phyloP scores from a whole-genome alignment of 2,113 vertebrate species.

The Gallinago jamesoni region DNA sequence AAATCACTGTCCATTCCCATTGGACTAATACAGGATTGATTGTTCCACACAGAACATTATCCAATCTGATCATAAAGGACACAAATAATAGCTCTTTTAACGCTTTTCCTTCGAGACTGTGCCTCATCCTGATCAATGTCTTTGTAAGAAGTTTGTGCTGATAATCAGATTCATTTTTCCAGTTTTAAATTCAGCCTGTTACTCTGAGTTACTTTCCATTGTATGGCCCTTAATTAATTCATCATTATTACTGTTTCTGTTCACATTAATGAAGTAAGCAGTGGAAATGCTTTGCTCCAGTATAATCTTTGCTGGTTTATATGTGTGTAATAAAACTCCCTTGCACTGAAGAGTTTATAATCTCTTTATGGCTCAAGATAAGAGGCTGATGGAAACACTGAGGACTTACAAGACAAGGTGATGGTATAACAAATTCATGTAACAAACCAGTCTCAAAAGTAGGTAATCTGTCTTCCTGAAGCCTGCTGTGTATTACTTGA shows the following conservation, averaged over 20 bases:
- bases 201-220: neutral
- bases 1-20: slow-evolving; percentile 7
- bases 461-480: neutral
- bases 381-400: neutral
- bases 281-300: neutral
- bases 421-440: neutral
- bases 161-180: neutral
- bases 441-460: neutral
- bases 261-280: neutral
- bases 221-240: neutral
- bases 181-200: neutral
- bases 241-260: neutral
- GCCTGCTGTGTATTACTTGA: neutral
- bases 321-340: neutral
- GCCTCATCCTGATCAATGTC: neutral
- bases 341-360: neutral
- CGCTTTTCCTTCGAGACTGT: neutral
- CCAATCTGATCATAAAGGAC: slow-evolving; percentile 4
- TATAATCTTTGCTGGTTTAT: neutral
- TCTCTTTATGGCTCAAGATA: neutral
- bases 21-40: slow-evolving; percentile 12
- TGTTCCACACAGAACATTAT: neutral
- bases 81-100: neutral
- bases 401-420: neutral
- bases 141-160: neutral